Conservation (phyloP, 2,888 invertebrate species). For the Himalopsyche japonica region DNA sequence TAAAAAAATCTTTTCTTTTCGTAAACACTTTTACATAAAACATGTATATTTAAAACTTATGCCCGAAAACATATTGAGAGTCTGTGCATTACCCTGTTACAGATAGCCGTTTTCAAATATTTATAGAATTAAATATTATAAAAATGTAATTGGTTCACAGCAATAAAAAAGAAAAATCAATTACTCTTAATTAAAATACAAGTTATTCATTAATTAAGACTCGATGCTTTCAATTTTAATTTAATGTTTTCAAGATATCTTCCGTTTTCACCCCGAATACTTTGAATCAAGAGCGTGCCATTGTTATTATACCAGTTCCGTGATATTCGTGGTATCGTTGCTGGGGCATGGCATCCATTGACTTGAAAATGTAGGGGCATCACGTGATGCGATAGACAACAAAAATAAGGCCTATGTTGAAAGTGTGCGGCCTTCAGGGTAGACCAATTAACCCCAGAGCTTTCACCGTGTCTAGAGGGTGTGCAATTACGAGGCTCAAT, state of each 20-base stretch:
- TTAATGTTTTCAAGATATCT: not conserved
- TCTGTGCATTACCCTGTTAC: no score
- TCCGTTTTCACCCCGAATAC: not conserved
- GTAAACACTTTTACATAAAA: no score
- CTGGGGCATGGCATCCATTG: not conserved
- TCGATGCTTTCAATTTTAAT: not conserved
- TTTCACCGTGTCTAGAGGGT: not conserved
- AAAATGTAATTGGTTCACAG: no score
- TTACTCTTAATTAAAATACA: no score
- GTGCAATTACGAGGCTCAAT: constrained; percentile 12
- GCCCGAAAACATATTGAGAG: no score
- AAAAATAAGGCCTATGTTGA: not conserved
- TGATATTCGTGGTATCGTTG: not conserved
- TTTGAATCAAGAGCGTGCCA: not conserved
- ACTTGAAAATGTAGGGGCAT: not conserved
- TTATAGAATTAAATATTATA: no score
- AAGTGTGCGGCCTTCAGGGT: not conserved
- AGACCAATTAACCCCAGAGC: not conserved
- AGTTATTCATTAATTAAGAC: not conserved
- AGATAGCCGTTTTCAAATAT: no score
- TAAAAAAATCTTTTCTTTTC: no score
- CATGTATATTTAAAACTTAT: no score
- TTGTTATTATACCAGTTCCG: not conserved
- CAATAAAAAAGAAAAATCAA: no score
- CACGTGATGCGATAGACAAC: not conserved